phyloP scores from a whole-genome alignment of 2,113 vertebrate genomes.

The Notarius quadriscutis region DNA sequence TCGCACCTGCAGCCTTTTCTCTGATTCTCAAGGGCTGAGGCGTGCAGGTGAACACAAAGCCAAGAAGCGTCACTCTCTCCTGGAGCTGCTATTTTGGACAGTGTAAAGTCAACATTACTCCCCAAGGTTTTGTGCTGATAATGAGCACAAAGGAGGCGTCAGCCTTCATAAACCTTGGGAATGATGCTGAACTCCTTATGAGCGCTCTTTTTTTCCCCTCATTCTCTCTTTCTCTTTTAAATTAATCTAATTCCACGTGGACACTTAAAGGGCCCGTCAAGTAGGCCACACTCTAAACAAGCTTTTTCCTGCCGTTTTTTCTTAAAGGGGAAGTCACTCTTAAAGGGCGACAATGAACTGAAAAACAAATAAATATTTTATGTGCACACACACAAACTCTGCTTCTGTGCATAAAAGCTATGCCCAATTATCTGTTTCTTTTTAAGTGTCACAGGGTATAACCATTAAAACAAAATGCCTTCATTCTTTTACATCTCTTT shows the following conservation, averaged over 20 bases:
- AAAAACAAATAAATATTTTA: conserved; percentile 25
- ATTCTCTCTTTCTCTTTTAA: conserved; percentile 66
- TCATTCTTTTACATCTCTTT: background rate
- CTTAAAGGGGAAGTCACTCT: conserved; percentile 45
- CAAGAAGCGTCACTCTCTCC: conserved; percentile 57
- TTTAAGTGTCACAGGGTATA: conserved; percentile 10
- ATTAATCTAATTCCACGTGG: conserved; percentile 72
- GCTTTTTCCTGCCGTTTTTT: conserved; percentile 54
- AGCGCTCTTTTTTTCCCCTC: conserved; percentile 39
- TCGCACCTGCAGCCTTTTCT: conserved; percentile 31
- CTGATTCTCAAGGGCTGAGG: conserved; percentile 14
- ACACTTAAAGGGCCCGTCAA: conserved; percentile 64
- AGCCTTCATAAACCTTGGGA: conserved; percentile 68
- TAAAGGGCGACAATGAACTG: background rate
- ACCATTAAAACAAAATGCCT: background rate
- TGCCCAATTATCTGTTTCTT: background rate
- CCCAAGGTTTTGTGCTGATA: conserved; percentile 74
- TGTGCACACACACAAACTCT: background rate
- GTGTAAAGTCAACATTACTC: conserved; percentile 72
- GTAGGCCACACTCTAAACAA: conserved; percentile 65
- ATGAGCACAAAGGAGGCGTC: conserved; percentile 77
- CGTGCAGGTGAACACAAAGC: conserved; percentile 42
- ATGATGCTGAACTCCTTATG: conserved; percentile 68
- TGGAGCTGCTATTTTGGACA: conserved; percentile 70
- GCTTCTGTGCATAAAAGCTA: background rate